phyloP scores from a whole-genome alignment of 2,797 vertebrate genomes.

The Mormyrus hasselquistii region DNA sequence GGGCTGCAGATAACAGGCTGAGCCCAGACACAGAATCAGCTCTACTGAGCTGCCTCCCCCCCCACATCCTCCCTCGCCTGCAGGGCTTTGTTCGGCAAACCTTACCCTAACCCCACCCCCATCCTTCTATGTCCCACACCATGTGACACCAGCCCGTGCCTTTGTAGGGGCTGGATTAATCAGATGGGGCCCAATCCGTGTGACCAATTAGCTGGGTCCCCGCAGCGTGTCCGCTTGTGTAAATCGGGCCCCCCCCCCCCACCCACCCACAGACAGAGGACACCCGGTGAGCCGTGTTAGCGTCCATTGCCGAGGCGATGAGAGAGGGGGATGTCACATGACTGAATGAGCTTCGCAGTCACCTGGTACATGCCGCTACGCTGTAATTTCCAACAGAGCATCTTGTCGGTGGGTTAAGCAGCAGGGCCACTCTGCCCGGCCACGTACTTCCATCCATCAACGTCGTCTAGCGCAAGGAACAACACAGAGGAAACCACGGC shows the following conservation, averaged over 20 bases:
- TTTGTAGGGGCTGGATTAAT: slow-evolving; percentile 55
- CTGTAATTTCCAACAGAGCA: background rate
- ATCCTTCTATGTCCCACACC: slow-evolving; percentile 34
- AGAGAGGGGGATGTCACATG: background rate
- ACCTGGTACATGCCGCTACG: background rate
- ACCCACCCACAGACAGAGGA: slow-evolving; percentile 38
- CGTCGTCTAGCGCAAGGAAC: background rate
- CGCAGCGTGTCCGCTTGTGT: slow-evolving; percentile 63
- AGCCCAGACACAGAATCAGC: slow-evolving; percentile 62
- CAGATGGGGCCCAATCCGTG: slow-evolving; percentile 58
- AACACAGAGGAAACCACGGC: background rate
- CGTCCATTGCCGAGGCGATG: background rate
- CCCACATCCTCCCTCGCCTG: slow-evolving; percentile 40
- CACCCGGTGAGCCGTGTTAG: background rate
- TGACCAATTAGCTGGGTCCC: slow-evolving; percentile 72
- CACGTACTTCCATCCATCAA: background rate
- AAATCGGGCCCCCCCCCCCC: slow-evolving; percentile 60
- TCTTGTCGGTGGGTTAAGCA: background rate
- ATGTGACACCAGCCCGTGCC: slow-evolving; percentile 50
- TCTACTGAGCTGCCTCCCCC: slow-evolving; percentile 42
- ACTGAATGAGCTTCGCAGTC: background rate
- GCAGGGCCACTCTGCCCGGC: background rate
- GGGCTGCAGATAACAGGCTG: slow-evolving; percentile 66
- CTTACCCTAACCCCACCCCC: slow-evolving; percentile 33
- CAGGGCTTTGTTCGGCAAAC: slow-evolving; percentile 50